Percentiles rank a stretch among this genome's conserved stretches.
Conservation (phyloP, 2,888 invertebrate species). For the Cremastinae sp. region DNA sequence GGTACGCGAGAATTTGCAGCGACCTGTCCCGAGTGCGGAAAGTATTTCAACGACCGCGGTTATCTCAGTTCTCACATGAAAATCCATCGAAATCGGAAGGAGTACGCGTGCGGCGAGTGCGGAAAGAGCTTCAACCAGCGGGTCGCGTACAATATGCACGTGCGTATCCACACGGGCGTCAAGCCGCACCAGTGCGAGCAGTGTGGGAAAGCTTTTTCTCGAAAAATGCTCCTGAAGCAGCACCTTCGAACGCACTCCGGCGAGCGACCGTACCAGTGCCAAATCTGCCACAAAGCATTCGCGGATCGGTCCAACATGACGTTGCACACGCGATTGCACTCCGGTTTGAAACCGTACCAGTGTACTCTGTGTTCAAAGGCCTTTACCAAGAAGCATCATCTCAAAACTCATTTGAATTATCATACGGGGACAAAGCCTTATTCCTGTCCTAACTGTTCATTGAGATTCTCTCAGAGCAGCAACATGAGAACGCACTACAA, state of each 20-base stretch:
- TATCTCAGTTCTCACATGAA: constrained; percentile 93
- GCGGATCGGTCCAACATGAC: constrained; percentile 93
- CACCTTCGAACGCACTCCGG: constrained; percentile 91
- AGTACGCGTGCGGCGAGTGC: constrained; percentile 90
- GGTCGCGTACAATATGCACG: constrained; percentile 94
- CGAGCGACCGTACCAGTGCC: constrained; percentile 90
- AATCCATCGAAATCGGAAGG: constrained; percentile 90
- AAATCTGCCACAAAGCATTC: constrained; percentile 90
- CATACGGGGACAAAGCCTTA: constrained; percentile 92
- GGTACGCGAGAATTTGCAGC: constrained; percentile 92
- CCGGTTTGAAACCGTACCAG: constrained; percentile 89
- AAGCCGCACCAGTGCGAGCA: constrained; percentile 89
- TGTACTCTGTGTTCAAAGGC: constrained; percentile 87
- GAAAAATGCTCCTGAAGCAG: constrained; percentile 92
- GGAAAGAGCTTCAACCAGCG: constrained; percentile 93
- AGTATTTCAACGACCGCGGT: constrained; percentile 91
- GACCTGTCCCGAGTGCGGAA: constrained; percentile 88
- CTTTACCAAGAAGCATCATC: constrained; percentile 92
- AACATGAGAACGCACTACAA: constrained; percentile 93
- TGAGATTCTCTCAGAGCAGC: constrained; percentile 91
- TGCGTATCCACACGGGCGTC: constrained; percentile 90
- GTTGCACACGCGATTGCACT: constrained; percentile 89
- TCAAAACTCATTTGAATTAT: constrained; percentile 92
- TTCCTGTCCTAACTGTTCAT: constrained; percentile 86
- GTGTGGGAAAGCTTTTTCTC: constrained; percentile 90